phyloP scores from a whole-genome alignment of 92 coral and sea anemone species.

The Siderastrea radians region DNA sequence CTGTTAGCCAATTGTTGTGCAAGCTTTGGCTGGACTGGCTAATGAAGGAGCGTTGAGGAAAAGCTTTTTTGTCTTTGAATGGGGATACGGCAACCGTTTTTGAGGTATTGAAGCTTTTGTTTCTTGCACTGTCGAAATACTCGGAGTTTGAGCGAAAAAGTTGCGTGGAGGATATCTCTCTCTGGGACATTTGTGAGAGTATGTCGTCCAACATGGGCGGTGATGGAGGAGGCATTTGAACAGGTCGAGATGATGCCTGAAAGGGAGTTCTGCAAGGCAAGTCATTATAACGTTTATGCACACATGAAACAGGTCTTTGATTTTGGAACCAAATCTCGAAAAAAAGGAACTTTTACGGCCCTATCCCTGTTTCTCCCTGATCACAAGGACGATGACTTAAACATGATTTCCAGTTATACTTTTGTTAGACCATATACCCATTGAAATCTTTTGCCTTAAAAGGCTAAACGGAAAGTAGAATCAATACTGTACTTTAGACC shows the following conservation, averaged over 20 bases:
- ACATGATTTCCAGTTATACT: no score
- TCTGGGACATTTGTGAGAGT: slow-evolving; percentile 79
- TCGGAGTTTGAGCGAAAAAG: slow-evolving; percentile 73
- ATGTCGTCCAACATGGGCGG: slow-evolving; percentile 73
- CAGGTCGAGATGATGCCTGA: slow-evolving; percentile 6
- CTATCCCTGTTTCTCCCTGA: no score
- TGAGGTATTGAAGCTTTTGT: background rate
- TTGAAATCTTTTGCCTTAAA: no score
- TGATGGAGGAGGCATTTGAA: slow-evolving; percentile 58
- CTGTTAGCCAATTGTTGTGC: background rate
- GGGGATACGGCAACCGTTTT: background rate
- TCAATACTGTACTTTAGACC: no score
- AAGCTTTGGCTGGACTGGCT: background rate
- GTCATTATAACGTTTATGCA: background rate
- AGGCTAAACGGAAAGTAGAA: no score
- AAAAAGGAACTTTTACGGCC: no score
- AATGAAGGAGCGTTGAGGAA: background rate
- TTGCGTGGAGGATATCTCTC: slow-evolving; percentile 78
- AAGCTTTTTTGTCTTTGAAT: background rate
- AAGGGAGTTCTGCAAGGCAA: slow-evolving; percentile 59
- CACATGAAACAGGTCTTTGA: background rate
- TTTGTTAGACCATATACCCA: no score
- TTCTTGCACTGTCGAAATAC: slow-evolving; percentile 15
- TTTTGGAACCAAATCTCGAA: no score
- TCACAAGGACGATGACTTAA: no score